These are phyloP conservation scores for Apoda limacodes DNA, from an alignment of 2,888 invertebrate species.

Conservation along the genomic window DNA sequence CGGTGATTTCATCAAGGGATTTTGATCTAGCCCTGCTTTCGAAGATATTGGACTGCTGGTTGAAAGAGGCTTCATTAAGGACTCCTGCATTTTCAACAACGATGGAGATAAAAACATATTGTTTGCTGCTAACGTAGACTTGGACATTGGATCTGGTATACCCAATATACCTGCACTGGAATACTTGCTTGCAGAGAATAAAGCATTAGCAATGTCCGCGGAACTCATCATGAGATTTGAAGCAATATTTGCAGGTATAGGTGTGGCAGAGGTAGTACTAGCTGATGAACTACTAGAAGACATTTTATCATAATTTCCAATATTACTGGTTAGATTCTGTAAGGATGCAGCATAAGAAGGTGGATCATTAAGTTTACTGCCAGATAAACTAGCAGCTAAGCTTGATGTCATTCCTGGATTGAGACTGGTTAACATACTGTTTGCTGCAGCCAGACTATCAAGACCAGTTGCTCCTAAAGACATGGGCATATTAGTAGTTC, in stretches of 20 bases:
- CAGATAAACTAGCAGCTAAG: slow-evolving; percentile 50
- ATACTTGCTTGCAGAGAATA: slow-evolving; percentile 76
- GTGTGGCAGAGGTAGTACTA: slow-evolving; percentile 56
- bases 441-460: slow-evolving; percentile 62
- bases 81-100: slow-evolving; percentile 78
- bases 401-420: slow-evolving; percentile 51
- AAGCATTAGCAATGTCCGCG: slow-evolving; percentile 74
- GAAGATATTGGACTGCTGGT: slow-evolving; percentile 66
- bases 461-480: slow-evolving; percentile 50
- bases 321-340: slow-evolving; percentile 51
- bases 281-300: slow-evolving; percentile 62
- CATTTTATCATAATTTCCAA: slow-evolving; percentile 53
- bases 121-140: slow-evolving; percentile 79
- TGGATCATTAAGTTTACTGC: slow-evolving; percentile 54
- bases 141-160: slow-evolving; percentile 81
- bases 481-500: slow-evolving; percentile 51
- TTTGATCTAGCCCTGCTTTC: slow-evolving; percentile 56
- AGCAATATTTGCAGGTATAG: slow-evolving; percentile 64
- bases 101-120: slow-evolving; percentile 84
- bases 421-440: slow-evolving; percentile 56
- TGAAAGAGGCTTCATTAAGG: slow-evolving; percentile 70
- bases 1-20: slow-evolving; percentile 53
- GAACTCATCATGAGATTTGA: slow-evolving; percentile 74
- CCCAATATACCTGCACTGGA: slow-evolving; percentile 72
- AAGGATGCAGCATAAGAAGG: slow-evolving; percentile 59